Evolutionary conservation across 2,113 vertebrate species (phyloP).

Genomic region (Dolichallabes microphthalmus): DNA sequence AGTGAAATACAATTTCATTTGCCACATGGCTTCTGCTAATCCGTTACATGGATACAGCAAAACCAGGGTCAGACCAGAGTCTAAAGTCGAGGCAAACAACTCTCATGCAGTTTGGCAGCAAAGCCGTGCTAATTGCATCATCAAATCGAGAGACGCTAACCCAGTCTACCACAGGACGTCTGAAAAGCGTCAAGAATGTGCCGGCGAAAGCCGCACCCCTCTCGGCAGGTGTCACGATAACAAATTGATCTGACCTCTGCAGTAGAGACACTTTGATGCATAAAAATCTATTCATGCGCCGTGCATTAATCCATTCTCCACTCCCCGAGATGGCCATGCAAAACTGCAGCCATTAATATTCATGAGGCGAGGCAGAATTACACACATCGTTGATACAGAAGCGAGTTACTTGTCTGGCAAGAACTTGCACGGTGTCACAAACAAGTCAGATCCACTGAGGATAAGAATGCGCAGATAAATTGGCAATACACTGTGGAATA

Average conservation of each 20-base stretch:
- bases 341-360: conserved; percentile 52
- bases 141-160: conserved; percentile 3
- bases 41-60: conserved; percentile 14
- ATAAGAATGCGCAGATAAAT: conserved; percentile 37
- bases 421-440: conserved; percentile 41
- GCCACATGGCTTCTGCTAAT: neutral
- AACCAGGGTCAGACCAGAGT: neutral
- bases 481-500: conserved; percentile 25
- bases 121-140: conserved; percentile 39
- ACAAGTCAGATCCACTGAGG: conserved; percentile 45
- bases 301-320: conserved; percentile 51
- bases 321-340: conserved; percentile 37
- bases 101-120: neutral
- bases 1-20: conserved; percentile 8
- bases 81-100: neutral
- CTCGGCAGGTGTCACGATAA: conserved; percentile 41
- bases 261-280: conserved; percentile 49
- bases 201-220: neutral
- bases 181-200: neutral
- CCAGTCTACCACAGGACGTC: neutral
- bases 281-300: conserved; percentile 50
- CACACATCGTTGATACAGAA: conserved; percentile 45
- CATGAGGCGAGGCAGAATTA: conserved; percentile 41
- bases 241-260: conserved; percentile 58
- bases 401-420: conserved; percentile 8